These are phyloP conservation scores for Tinamus major DNA, from an alignment of 2,797 vertebrate species.

Conservation along the genomic window DNA sequence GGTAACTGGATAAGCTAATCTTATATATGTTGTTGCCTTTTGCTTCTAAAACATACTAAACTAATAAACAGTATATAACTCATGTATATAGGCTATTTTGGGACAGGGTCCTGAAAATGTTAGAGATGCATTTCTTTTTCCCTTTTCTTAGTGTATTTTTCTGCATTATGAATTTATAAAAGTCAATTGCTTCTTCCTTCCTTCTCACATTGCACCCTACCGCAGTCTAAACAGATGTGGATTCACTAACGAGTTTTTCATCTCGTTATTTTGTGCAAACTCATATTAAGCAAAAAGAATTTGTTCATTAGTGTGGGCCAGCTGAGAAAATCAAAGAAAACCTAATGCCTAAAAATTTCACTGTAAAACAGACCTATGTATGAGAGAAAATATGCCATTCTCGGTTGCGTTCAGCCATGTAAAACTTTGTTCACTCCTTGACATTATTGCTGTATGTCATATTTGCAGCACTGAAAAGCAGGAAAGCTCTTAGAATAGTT, in stretches of 20 bases:
- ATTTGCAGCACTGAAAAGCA: background rate
- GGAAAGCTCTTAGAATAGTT: background rate
- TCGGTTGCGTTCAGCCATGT: background rate
- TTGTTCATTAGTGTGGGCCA: background rate
- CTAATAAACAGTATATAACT: background rate
- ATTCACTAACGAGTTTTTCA: background rate
- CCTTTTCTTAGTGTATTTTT: background rate
- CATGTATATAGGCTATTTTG: background rate
- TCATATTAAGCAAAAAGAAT: background rate
- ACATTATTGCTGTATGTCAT: background rate
- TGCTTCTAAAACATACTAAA: background rate
- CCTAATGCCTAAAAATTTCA: background rate
- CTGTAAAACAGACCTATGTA: background rate
- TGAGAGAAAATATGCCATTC: background rate
- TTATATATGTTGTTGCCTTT: background rate
- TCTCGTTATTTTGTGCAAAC: background rate
- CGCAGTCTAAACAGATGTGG: background rate
- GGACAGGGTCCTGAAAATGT: background rate
- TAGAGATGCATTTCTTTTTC: background rate
- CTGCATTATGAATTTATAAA: background rate
- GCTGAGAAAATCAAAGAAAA: background rate
- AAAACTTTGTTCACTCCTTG: background rate
- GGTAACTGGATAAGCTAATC: background rate
- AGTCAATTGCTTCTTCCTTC: background rate
- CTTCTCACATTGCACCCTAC: background rate